Evolutionary conservation across 2,113 vertebrate species (phyloP).

Genomic region (Sardina pilchardus): DNA sequence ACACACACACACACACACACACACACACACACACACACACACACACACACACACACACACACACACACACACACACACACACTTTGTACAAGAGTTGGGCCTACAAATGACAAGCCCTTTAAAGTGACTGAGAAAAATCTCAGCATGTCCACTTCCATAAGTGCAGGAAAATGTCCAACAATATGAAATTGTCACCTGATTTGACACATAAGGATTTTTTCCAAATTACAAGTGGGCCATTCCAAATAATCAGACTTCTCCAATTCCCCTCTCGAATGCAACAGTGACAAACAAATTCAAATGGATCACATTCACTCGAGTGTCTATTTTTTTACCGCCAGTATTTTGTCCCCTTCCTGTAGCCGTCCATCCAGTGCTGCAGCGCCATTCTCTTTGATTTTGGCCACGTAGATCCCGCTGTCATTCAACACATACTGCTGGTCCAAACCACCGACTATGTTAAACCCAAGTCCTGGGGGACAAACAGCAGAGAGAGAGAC

Average conservation of each 20-base stretch:
- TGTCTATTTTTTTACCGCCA: constrained; percentile 77
- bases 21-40: neutral
- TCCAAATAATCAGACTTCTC: neutral
- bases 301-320: neutral
- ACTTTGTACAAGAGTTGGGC: neutral
- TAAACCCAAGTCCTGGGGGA: constrained; percentile 89
- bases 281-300: constrained; percentile 5
- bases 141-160: neutral
- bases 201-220: neutral
- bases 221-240: neutral
- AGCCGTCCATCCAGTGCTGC: constrained; percentile 88
- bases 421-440: constrained; percentile 84
- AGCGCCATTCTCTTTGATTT: constrained; percentile 92
- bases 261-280: neutral
- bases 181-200: neutral
- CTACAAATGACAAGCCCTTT: neutral
- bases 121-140: neutral
- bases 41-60: neutral
- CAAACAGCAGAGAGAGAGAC: neutral
- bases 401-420: constrained; percentile 88
- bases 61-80: neutral
- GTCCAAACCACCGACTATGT: constrained; percentile 93
- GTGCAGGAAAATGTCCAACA: neutral
- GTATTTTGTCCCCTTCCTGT: constrained; percentile 91
- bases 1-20: neutral